These are phyloP conservation scores for Thaleichthys pacificus DNA, from an alignment of 2,797 vertebrate genomes.

Conservation along the genomic window DNA sequence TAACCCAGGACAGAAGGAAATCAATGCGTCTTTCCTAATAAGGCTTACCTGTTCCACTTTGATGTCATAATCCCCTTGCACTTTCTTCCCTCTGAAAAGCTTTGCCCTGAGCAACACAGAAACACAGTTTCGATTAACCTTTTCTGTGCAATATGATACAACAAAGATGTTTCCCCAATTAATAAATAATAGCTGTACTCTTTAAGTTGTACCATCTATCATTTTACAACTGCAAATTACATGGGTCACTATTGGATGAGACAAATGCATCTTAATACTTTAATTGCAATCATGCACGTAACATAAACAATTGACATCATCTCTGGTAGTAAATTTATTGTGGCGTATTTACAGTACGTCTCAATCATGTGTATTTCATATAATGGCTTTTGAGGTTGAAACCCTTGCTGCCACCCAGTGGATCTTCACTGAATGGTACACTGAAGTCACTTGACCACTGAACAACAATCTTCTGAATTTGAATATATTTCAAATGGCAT, in stretches of 20 bases:
- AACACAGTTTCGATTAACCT: constrained; percentile 13
- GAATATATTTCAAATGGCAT: constrained; percentile 33
- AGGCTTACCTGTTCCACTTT: constrained; percentile 91
- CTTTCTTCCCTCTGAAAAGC: constrained; percentile 90
- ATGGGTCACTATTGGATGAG: constrained; percentile 5
- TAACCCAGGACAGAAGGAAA: background rate
- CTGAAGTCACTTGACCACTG: constrained; percentile 2
- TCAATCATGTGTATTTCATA: background rate
- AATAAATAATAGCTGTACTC: background rate
- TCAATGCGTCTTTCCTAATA: background rate
- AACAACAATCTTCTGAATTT: constrained; percentile 15
- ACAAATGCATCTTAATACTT: constrained; percentile 7
- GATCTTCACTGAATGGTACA: constrained; percentile 16
- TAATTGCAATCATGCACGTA: background rate
- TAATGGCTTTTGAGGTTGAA: background rate
- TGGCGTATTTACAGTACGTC: background rate
- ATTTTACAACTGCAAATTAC: constrained; percentile 5
- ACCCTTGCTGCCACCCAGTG: background rate
- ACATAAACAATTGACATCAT: background rate
- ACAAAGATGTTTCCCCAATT: background rate
- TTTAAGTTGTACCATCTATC: background rate
- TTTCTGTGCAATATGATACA: background rate
- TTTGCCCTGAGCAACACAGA: constrained; percentile 80
- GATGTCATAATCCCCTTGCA: constrained; percentile 92
- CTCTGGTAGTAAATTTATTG: background rate